Evolutionary conservation across 2,797 vertebrate genomes (phyloP).

Genomic region (Lophotriccus pileatus): DNA sequence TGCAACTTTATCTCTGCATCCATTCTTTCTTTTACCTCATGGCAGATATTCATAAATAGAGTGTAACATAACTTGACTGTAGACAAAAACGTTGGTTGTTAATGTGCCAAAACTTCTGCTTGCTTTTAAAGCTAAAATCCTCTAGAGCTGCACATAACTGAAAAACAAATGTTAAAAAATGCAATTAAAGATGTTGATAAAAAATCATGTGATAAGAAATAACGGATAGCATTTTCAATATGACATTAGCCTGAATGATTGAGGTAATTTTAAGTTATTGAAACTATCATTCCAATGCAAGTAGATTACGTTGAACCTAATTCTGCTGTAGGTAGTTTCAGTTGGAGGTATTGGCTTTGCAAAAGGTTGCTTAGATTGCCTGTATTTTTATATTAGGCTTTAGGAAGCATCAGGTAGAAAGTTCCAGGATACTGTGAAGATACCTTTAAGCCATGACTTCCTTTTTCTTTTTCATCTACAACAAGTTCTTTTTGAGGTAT

Average conservation of each 20-base stretch:
- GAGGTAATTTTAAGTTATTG: not conserved
- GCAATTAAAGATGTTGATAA: not conserved
- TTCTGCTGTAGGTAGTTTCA: not conserved
- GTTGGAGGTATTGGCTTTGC: not conserved
- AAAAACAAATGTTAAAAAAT: not conserved
- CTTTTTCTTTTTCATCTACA: not conserved
- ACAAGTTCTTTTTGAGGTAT: not conserved
- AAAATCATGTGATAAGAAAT: not conserved
- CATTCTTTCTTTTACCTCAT: not conserved
- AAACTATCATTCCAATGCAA: not conserved
- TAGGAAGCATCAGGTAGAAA: not conserved
- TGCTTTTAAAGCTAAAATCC: not conserved
- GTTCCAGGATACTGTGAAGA: not conserved
- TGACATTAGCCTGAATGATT: not conserved
- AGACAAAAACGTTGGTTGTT: not conserved
- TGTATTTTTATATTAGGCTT: not conserved
- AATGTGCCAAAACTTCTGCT: not conserved
- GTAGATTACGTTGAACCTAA: not conserved
- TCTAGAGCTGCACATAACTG: not conserved
- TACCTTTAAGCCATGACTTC: not conserved
- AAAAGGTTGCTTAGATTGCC: not conserved
- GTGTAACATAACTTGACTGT: not conserved
- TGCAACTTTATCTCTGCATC: not conserved
- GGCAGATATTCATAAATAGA: not conserved
- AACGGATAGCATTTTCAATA: not conserved